phyloP scores from a whole-genome alignment of 2,888 invertebrate species.

The Elegia similella region DNA sequence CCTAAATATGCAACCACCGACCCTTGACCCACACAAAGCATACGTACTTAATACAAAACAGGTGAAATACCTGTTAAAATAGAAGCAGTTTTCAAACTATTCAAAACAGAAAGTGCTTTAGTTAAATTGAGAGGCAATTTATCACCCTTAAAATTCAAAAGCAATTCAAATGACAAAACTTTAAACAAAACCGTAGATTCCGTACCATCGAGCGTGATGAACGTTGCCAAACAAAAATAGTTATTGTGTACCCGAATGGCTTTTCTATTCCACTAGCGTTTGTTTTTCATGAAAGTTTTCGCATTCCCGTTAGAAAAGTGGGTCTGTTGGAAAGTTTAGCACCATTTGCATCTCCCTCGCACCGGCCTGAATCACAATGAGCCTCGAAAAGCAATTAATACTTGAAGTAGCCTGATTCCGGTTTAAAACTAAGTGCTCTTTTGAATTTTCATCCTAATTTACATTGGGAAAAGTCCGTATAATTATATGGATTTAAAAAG shows the following conservation, averaged over 20 bases:
- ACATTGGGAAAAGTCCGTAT: conserved; percentile 48
- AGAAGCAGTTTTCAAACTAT: too few species aligned
- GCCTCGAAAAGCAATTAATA: conserved; percentile 79
- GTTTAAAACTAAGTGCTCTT: conserved; percentile 76
- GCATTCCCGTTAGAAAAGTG: conserved; percentile 74
- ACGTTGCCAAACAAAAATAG: conserved; percentile 23
- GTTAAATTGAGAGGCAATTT: too few species aligned
- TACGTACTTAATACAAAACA: too few species aligned
- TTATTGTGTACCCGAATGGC: conserved; percentile 34
- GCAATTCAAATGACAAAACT: neutral
- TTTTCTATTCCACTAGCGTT: conserved; percentile 50
- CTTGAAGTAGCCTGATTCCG: conserved; percentile 74
- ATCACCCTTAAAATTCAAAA: neutral
- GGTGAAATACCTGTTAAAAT: too few species aligned
- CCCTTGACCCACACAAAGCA: too few species aligned
- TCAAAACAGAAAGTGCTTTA: too few species aligned
- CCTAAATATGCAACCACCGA: too few species aligned
- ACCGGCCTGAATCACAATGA: conserved; percentile 77
- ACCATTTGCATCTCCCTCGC: conserved; percentile 75
- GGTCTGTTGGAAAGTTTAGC: conserved; percentile 70
- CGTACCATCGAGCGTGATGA: conserved; percentile 1
- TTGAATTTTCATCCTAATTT: conserved; percentile 71
- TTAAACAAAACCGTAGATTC: neutral
- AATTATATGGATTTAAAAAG: conserved; percentile 30
- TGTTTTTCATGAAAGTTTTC: conserved; percentile 69